Conservation (phyloP, 2,888 invertebrate genomes). For the Andricus curvator region DNA sequence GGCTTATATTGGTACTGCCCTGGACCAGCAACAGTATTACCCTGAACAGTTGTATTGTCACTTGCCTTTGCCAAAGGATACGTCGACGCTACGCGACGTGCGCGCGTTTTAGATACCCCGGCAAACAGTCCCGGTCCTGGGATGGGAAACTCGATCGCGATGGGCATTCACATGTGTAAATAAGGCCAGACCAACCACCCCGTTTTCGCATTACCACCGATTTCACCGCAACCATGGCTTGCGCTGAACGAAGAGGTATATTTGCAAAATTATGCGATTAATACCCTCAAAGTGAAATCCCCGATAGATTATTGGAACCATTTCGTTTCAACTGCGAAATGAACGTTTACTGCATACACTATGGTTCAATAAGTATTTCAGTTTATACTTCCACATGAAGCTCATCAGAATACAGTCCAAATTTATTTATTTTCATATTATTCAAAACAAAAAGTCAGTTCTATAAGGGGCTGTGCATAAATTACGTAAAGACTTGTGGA, state of each 20-base stretch:
- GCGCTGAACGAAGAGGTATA: constrained; percentile 33
- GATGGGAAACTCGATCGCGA: constrained; percentile 14
- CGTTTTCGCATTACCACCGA: constrained; percentile 27
- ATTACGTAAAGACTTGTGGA: too few species aligned
- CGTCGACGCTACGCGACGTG: constrained; percentile 36
- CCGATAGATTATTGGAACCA: constrained; percentile 32
- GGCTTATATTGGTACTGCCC: constrained; percentile 50
- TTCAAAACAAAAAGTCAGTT: too few species aligned
- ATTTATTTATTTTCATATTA: too few species aligned
- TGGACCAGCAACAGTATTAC: constrained; percentile 42
- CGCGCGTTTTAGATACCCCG: constrained; percentile 37
- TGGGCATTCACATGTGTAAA: constrained; percentile 39
- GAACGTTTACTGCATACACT: constrained; percentile 7
- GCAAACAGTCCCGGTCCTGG: constrained; percentile 27
- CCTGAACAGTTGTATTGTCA: constrained; percentile 51
- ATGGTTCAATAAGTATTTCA: neutral
- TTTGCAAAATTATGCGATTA: constrained; percentile 41
- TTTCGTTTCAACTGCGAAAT: constrained; percentile 38
- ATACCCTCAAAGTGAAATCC: constrained; percentile 39
- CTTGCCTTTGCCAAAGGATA: constrained; percentile 52
- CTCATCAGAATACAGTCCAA: too few species aligned
- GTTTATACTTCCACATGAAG: neutral
- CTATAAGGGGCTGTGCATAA: too few species aligned
- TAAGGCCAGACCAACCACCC: constrained; percentile 31
- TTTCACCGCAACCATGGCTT: constrained; percentile 18